Evolutionary conservation across 2,888 invertebrate genomes (phyloP).

Genomic region (Tenodera sinensis): DNA sequence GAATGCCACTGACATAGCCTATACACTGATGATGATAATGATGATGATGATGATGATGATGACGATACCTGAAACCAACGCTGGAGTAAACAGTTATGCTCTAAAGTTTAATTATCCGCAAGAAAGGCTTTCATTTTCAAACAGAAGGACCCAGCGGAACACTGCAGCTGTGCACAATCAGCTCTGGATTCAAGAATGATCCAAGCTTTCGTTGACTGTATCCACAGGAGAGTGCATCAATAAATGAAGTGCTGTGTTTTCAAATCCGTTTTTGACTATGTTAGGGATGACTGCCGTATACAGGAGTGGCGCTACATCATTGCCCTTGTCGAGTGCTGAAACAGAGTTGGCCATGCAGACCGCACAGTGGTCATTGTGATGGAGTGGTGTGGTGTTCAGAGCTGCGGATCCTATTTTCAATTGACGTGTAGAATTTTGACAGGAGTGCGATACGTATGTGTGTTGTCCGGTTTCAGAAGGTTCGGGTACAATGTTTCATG

Average conservation of each 20-base stretch:
- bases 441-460: not conserved
- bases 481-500: conserved; percentile 6
- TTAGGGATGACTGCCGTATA: not conserved
- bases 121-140: not conserved
- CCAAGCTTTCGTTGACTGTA: not conserved
- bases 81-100: too few species aligned
- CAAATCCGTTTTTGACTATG: not conserved
- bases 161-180: not conserved
- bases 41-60: too few species aligned
- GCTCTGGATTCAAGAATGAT: not conserved
- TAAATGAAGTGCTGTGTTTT: not conserved
- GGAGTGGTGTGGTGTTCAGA: not conserved
- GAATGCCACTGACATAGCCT: too few species aligned
- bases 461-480: not conserved
- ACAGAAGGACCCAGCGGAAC: not conserved
- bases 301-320: not conserved
- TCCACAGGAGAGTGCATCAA: not conserved
- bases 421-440: conserved; percentile 19
- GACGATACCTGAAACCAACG: too few species aligned
- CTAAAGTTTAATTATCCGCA: too few species aligned
- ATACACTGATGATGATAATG: too few species aligned
- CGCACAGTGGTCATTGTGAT: not conserved
- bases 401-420: conserved; percentile 9
- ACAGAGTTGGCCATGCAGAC: not conserved
- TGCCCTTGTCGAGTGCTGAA: not conserved